phyloP scores from a whole-genome alignment of 1,140 invertebrate species.

The Diachasmimorpha longicaudata region DNA sequence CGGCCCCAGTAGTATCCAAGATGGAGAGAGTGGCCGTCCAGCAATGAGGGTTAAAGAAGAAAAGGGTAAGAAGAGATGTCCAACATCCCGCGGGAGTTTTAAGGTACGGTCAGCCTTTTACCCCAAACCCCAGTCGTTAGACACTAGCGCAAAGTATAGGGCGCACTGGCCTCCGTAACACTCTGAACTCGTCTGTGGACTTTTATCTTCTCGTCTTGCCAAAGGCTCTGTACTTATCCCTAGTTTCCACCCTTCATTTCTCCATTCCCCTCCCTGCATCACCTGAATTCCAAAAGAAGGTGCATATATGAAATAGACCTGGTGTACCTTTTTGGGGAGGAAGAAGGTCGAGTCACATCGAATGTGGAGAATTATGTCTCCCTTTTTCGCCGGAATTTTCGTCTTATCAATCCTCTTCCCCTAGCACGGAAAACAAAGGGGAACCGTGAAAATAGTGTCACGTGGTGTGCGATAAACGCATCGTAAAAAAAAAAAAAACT shows the following conservation, averaged over 20 bases:
- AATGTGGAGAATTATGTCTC: no score
- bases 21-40: background rate
- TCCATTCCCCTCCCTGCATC: no score
- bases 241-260: background rate
- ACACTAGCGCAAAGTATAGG: constrained; percentile 23
- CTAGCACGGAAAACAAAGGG: constrained; percentile 22
- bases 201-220: constrained; percentile 36
- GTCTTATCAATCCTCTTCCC: background rate
- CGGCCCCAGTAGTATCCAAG: constrained; percentile 13
- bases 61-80: constrained; percentile 20
- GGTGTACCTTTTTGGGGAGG: no score
- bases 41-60: constrained; percentile 10
- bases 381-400: no score
- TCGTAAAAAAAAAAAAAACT: constrained; percentile 38
- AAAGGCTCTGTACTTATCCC: background rate
- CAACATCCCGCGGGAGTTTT: constrained; percentile 42
- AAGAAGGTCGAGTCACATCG: no score
- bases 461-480: constrained; percentile 40
- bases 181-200: constrained; percentile 28
- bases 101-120: constrained; percentile 48
- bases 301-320: background rate
- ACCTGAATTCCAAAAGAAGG: background rate
- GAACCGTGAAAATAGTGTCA: background rate
- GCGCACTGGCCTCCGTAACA: background rate
- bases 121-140: constrained; percentile 25